phyloP scores from a whole-genome alignment of 2,113 vertebrate genomes.

The Naja naja region DNA sequence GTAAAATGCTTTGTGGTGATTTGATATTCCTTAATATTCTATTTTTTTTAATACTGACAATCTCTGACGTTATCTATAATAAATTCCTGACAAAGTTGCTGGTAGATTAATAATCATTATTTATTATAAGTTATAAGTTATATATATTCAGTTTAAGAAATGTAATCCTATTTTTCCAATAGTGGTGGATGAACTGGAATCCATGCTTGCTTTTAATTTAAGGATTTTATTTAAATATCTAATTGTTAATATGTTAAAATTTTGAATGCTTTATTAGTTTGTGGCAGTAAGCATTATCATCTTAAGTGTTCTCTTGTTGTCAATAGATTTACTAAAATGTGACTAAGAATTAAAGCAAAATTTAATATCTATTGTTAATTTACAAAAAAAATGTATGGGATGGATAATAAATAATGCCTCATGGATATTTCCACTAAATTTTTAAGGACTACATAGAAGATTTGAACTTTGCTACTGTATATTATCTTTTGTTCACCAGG shows the following conservation, averaged over 20 bases:
- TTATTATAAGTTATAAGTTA: neutral
- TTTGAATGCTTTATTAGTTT: neutral
- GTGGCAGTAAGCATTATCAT: neutral
- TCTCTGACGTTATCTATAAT: neutral
- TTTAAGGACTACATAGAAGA: neutral
- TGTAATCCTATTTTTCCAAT: neutral
- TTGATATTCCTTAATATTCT: neutral
- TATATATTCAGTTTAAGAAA: neutral
- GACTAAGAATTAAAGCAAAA: neutral
- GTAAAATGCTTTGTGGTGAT: neutral
- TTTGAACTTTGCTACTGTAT: constrained; percentile 29
- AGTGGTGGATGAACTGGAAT: neutral
- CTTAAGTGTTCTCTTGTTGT: neutral
- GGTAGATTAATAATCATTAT: neutral
- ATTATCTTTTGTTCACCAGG: constrained; percentile 64
- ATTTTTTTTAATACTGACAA: neutral
- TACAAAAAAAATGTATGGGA: neutral
- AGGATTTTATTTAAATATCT: constrained; percentile 7
- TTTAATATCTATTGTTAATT: constrained; percentile 5
- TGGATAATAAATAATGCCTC: neutral
- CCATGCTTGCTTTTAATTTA: neutral
- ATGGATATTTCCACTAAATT: neutral
- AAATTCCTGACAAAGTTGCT: neutral
- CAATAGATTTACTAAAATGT: constrained; percentile 21
- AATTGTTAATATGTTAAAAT: neutral